Conservation (phyloP, 1,140 invertebrate genomes). For the Lepidotrigona ventralis region DNA sequence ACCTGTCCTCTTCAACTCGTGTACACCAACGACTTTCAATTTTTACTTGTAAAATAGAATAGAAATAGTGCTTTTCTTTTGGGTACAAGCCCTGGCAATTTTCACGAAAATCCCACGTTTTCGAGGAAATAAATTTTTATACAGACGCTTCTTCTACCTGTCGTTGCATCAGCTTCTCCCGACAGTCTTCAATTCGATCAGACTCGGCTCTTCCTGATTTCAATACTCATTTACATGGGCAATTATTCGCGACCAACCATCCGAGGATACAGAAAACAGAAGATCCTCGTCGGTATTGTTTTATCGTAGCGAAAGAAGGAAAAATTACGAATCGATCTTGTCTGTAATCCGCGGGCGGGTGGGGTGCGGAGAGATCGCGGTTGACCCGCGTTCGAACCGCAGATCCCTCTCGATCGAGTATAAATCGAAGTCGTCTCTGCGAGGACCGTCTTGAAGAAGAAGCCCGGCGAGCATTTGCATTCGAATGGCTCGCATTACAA, state of each 20-base stretch:
- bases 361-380: background rate
- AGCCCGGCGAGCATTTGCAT: slow-evolving; percentile 35
- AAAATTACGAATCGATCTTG: background rate
- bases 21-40: too few relatives aligned
- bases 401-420: background rate
- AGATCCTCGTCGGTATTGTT: background rate
- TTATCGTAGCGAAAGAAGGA: background rate
- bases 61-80: too few relatives aligned
- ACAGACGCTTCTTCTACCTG: background rate
- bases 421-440: slow-evolving; percentile 11
- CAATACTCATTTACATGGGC: too few relatives aligned
- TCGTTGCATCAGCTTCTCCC: background rate
- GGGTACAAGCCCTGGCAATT: background rate
- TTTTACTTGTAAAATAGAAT: background rate
- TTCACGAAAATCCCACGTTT: background rate
- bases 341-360: too few relatives aligned
- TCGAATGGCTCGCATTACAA: slow-evolving; percentile 36
- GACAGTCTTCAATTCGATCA: background rate
- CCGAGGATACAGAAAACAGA: background rate
- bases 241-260: background rate
- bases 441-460: slow-evolving; percentile 19
- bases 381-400: slow-evolving; percentile 16
- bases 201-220: background rate
- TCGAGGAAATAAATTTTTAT: slow-evolving; percentile 12
- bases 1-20: background rate